Base-by-base conservation (phyloP, 2,888 invertebrate species). In the Drosophila niveifrons region DNA sequence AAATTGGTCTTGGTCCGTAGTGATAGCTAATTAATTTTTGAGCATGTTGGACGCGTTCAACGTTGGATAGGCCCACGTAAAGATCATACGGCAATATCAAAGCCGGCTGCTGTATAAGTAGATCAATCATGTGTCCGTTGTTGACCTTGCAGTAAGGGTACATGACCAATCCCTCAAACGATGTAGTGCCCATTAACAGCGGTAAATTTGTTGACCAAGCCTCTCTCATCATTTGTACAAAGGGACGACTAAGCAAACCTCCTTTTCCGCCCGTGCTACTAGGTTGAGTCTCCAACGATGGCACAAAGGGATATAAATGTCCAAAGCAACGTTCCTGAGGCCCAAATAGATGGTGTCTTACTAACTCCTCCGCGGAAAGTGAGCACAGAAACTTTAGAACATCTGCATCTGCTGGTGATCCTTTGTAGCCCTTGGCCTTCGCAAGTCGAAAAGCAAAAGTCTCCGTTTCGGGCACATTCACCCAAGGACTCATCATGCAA, bases 21-120 rank as follows among this genome's bases (percentile, higher is more conserved):
- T 94, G 93, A 44, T 91, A 91, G 13, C 91, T 73, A 23, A 92
- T 90, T 23, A 94, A 82, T 31, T 89, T 87, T 1, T 70, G 53
- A 1, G 90, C 86, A 6, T 82, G 74, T 17, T 66, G 43, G 0
- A 64, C 63, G 0, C 73, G 82, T 1, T 80, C 61, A 7, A 69
- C 72, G 9, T 64, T 53, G 0, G 80, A 7, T 50, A 66, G 79
- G 9, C 3, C 51, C 15, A 15, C 34, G n/a, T 80, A 83, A 1
- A 91, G 51, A 2, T 90, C 91, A 2, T 82, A 51, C 9, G 91
- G 91, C 8, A 92, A 70, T 2, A 90, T 72, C 63, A 76, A 52
- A 1, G 61, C 46, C 0, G 90, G 74, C 2, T 80, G 52, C 4
- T 77, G 50, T 10, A 74, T 80, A 0, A 90, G 52, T 3, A 75